These are phyloP conservation scores for Grammomys surdaster DNA, from an alignment of 2,113 vertebrate species.

Conservation along the genomic window DNA sequence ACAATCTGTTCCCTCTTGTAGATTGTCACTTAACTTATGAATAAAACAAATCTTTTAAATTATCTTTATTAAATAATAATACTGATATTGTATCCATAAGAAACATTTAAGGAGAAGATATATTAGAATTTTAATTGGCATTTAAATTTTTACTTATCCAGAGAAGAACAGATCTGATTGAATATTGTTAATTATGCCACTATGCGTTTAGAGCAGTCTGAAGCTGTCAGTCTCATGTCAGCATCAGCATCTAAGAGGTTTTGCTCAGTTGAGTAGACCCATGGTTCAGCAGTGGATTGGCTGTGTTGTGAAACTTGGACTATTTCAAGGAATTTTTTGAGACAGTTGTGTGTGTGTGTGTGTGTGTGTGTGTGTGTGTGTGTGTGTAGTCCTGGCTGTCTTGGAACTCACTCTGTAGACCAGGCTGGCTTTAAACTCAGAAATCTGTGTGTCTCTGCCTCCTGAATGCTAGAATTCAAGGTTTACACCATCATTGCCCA, in stretches of 20 bases:
- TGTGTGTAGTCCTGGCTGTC: background rate
- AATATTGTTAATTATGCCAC: slow-evolving; percentile 74
- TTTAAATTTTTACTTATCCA: slow-evolving; percentile 83
- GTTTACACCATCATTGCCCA: background rate
- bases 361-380: too few species aligned
- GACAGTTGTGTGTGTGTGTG: too few species aligned
- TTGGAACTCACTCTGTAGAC: background rate
- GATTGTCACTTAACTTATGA: slow-evolving; percentile 82
- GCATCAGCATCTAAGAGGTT: slow-evolving; percentile 60
- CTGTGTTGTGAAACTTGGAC: slow-evolving; percentile 66
- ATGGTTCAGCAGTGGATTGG: background rate
- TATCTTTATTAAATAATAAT: slow-evolving; percentile 72
- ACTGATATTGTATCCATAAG: slow-evolving; percentile 84
- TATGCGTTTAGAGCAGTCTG: slow-evolving; percentile 70
- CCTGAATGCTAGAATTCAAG: background rate
- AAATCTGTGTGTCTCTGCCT: background rate
- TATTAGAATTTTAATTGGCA: slow-evolving; percentile 89
- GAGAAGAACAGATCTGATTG: slow-evolving; percentile 76
- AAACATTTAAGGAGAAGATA: slow-evolving; percentile 87
- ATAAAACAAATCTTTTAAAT: slow-evolving; percentile 82
- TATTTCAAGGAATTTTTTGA: slow-evolving; percentile 69
- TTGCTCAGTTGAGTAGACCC: slow-evolving; percentile 27
- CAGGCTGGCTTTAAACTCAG: background rate
- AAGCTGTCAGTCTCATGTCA: slow-evolving; percentile 76
- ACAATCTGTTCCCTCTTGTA: slow-evolving; percentile 80